Evolutionary conservation across 2,797 vertebrate genomes (phyloP).

Genomic region (Spinibarbus caldwelli): DNA sequence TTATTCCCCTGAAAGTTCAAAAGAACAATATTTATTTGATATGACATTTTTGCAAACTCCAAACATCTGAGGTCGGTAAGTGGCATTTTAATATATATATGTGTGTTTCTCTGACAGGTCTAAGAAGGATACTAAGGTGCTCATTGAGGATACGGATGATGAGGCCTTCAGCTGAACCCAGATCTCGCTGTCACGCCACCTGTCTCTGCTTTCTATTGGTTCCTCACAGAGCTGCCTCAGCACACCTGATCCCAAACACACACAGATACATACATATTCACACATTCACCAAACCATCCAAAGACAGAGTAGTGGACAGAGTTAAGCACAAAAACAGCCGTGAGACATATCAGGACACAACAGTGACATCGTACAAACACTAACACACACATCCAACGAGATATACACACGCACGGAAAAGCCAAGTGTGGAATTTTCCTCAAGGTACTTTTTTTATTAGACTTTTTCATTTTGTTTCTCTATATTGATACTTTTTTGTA

Average conservation of each 20-base stretch:
- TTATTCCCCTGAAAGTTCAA: not conserved
- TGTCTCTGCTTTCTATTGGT: conserved; percentile 45
- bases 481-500: conserved; percentile 70
- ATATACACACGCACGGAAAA: conserved; percentile 54
- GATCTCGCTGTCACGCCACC: conserved; percentile 43
- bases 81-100: not conserved
- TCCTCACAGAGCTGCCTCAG: conserved; percentile 60
- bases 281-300: conserved; percentile 27
- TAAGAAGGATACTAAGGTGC: conserved; percentile 95
- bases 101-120: conserved; percentile 75
- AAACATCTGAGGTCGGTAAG: not conserved
- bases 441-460: conserved; percentile 58
- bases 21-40: not conserved
- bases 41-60: not conserved
- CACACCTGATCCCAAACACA: conserved; percentile 44
- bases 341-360: conserved; percentile 45
- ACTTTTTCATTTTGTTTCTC: conserved; percentile 69
- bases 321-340: conserved; percentile 74
- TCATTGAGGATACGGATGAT: conserved; percentile 97
- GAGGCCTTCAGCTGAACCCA: conserved; percentile 91
- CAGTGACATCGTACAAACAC: conserved; percentile 49
- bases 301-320: conserved; percentile 54
- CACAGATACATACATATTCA: conserved; percentile 41
- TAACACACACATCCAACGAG: conserved; percentile 53
- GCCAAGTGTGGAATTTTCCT: conserved; percentile 67